Evolutionary conservation across 2,797 vertebrate genomes (phyloP).

Genomic region (Sciurus carolinensis): DNA sequence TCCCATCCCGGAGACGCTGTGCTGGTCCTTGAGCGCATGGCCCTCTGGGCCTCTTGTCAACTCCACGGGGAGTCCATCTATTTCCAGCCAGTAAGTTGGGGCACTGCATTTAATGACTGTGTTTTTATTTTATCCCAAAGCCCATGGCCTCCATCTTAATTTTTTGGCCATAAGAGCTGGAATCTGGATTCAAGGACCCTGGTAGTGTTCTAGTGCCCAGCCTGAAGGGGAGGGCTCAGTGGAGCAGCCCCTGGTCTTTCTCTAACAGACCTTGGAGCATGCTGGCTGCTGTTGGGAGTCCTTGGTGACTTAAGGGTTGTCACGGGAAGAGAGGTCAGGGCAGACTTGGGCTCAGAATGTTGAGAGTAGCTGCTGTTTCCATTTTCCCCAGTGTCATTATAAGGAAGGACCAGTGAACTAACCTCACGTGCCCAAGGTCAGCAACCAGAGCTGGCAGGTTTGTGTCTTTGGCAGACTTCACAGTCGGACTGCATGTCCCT

Average conservation of each 20-base stretch:
- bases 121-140: neutral
- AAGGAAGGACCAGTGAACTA: neutral
- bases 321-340: neutral
- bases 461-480: no score
- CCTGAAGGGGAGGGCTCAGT: neutral
- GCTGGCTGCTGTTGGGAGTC: neutral
- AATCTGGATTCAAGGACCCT: neutral
- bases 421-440: accelerated
- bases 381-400: no score
- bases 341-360: neutral
- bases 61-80: neutral
- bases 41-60: neutral
- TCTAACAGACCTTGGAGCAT: neutral
- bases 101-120: neutral
- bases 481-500: no score
- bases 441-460: neutral
- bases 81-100: neutral
- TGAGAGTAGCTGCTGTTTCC: neutral
- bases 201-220: neutral
- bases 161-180: constrained; percentile 8
- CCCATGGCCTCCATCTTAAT: neutral
- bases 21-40: neutral
- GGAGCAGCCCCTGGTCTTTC: neutral
- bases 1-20: neutral
- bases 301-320: neutral